phyloP scores from a whole-genome alignment of 1,140 invertebrate genomes.

The Leptonema lineaticorne region DNA sequence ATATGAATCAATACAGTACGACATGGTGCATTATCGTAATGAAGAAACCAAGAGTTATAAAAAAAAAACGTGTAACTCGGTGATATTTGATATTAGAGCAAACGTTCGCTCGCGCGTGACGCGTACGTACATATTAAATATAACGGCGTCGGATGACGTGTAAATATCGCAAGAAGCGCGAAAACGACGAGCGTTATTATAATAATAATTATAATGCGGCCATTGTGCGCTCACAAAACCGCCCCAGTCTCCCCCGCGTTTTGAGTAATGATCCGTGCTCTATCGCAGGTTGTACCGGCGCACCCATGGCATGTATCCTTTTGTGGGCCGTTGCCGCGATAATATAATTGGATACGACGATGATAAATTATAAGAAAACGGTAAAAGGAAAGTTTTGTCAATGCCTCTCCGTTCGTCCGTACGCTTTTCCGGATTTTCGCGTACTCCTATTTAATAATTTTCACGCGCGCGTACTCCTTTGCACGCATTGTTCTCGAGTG shows the following conservation, averaged over 20 bases:
- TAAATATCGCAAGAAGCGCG: too few relatives aligned
- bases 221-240: conserved; percentile 1
- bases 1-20: too few relatives aligned
- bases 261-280: conserved; percentile 28
- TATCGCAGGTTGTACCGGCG: background rate
- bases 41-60: too few relatives aligned
- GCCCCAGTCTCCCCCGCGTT: too few relatives aligned
- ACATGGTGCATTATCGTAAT: too few relatives aligned
- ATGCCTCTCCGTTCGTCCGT: background rate
- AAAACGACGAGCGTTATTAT: too few relatives aligned
- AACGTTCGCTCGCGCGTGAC: background rate
- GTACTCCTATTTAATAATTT: conserved; percentile 14
- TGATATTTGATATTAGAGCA: too few relatives aligned
- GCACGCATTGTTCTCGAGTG: background rate
- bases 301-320: background rate
- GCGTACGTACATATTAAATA: background rate
- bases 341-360: conserved; percentile 24
- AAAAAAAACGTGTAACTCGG: too few relatives aligned
- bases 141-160: too few relatives aligned
- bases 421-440: too few relatives aligned
- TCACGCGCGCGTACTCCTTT: background rate
- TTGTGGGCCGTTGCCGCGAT: background rate
- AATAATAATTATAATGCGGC: conserved; percentile 13
- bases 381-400: conserved; percentile 21
- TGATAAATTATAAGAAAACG: conserved; percentile 23